Evolutionary conservation across 2,888 invertebrate genomes (phyloP), one percentile per base, ranked within the genome.

Genomic region (Formica aserva): DNA sequence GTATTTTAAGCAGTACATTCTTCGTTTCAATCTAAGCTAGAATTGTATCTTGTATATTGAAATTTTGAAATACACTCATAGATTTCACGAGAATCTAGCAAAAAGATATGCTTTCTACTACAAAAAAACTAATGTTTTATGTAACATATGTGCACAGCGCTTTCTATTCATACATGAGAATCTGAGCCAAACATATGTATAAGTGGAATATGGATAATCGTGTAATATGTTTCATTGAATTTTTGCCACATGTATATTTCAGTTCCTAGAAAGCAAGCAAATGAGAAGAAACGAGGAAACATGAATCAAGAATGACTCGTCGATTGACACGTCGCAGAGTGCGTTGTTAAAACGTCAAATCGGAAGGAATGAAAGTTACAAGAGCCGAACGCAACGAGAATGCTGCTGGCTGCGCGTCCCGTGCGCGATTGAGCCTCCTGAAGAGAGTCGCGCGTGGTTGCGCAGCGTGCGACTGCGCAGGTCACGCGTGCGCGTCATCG

Each of bases 391-490:
- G 22, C 26, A 57, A 29, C 11, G 18, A 5, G 72, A 84, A 85
- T 89, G 87, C 72, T 86, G 63, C 85, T 62, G 60, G 83, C 66
- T 71, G 84, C 87, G 85, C 87, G 85, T 88, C 66, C 80, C 26
- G 65, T 85, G 86, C 85, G 78, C 86, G 86, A 91, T 87, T 91
- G 82, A 90, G 86, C 81, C 38, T 48, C 55, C 74, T 8, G 75
- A 18, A 8, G 3, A 69, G 52, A 55, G 72, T 65, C 67, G 72
- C 67, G 71, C 35, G 60, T 3, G 32, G 75, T 29, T 89, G 91
- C 90, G 91, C 87, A n/a, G 69, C 22, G 72, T 11, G 3, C 75
- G 74, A 71, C 45, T 81, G 91, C 91, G 91, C 89, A 91, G 45
- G 71, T 41, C 35, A 76, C 87, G 86, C 87, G 52, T 83, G 91